A percentile compares a stretch with the other conserved stretches of the same genome.
phyloP scores from a whole-genome alignment of 1,140 invertebrate species.

The Neodiprion fabricii region DNA sequence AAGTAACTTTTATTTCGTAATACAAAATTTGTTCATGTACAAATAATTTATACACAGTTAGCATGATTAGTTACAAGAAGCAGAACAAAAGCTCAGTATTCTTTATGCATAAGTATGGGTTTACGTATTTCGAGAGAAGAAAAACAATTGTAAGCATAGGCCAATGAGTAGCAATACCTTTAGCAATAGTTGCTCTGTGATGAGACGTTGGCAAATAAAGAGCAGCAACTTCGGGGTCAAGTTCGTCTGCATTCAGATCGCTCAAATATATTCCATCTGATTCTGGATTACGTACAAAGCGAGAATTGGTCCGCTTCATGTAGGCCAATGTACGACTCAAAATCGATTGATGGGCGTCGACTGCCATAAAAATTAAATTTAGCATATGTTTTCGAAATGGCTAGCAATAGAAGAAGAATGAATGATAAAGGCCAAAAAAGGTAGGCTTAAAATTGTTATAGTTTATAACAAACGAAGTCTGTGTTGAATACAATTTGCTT shows the following conservation, averaged over 20 bases:
- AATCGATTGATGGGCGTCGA: conserved; percentile 76
- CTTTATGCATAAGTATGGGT: no score
- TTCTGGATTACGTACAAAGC: conserved; percentile 71
- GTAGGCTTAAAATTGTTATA: no score
- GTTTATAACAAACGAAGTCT: background rate
- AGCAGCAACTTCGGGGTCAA: conserved; percentile 89
- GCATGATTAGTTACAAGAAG: background rate
- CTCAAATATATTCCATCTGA: conserved; percentile 91
- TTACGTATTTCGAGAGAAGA: no score
- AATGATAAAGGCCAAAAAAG: no score
- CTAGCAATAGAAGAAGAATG: background rate
- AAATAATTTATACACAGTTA: background rate
- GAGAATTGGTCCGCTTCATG: conserved; percentile 81
- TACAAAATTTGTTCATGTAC: background rate
- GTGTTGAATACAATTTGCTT: background rate
- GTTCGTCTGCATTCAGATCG: conserved; percentile 85
- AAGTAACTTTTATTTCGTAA: no score
- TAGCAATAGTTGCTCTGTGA: conserved; percentile 44
- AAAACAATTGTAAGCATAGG: background rate
- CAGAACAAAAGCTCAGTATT: background rate
- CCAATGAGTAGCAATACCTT: conserved; percentile 41
- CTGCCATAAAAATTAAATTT: conserved; percentile 40
- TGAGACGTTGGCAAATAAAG: conserved; percentile 81
- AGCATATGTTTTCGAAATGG: background rate
- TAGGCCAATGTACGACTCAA: conserved; percentile 91